Evolutionary conservation across 2,888 invertebrate species (phyloP).

Genomic region (Bombylius discolor): DNA sequence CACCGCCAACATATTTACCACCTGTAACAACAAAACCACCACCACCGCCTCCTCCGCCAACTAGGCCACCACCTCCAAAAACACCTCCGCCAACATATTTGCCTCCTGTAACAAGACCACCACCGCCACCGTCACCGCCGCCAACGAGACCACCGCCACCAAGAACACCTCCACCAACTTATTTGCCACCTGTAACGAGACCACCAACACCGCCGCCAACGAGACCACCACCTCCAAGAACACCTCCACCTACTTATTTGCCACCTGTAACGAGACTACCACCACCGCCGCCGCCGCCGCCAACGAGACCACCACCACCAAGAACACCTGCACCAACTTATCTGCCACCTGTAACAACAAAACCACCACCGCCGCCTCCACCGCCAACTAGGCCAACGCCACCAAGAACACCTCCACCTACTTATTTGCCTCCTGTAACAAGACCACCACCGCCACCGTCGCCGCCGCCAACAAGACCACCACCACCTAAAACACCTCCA

Average conservation of each 20-base stretch:
- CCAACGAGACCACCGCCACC: neutral
- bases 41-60: conserved; percentile 1
- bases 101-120: conserved; percentile 13
- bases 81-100: conserved; percentile 7
- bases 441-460: conserved; percentile 16
- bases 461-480: conserved; percentile 12
- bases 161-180: neutral
- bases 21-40: conserved; percentile 1
- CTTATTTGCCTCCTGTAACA: conserved; percentile 8
- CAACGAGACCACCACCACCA: neutral
- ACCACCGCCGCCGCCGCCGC: neutral
- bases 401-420: conserved; percentile 7
- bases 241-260: conserved; percentile 7
- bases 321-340: neutral
- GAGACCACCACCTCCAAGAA: conserved; percentile 10
- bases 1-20: conserved; percentile 5
- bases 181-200: conserved; percentile 1
- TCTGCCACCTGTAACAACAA: neutral
- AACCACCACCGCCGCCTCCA: conserved; percentile 11
- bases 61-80: conserved; percentile 8
- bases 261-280: conserved; percentile 13
- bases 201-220: conserved; percentile 2
- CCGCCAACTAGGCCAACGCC: conserved; percentile 4
- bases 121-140: neutral
- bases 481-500: neutral